Base-by-base conservation (phyloP, 2,113 vertebrate species). In the Semicossyphus pulcher region DNA sequence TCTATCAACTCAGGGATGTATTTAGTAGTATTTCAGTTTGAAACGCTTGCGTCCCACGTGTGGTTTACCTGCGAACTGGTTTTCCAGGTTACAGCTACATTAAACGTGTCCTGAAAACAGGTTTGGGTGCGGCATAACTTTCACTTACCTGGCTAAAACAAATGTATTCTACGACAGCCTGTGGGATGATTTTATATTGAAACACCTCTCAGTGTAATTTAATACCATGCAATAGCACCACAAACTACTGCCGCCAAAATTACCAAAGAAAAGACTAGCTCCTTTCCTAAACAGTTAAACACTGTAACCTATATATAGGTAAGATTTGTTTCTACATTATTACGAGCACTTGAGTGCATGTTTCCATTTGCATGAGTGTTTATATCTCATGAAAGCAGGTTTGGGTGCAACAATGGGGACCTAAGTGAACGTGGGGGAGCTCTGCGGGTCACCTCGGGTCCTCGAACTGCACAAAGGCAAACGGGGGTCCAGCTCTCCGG, bases 401-500 rank as follows among this genome's bases (percentile, higher is more conserved):
- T 10, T 34, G 23, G n/a, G 21, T 51, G 36, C 7, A 20, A 29
- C 41, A 10, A 36, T 3, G 16, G 6, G 11, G 18, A 16, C 18
- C n/a, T 36, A n/a, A 8, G 39, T 6, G 4, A 18, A 44, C 70
- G 34, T 74, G 84, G 60, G 41, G 29, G 26, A 41, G 44, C 34
- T 4, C 8, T 3, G 44, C 34, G 10, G 53, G 72, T 90, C 85
- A 95, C 95, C 92, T 92, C 76, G 94, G 95, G 69, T 95, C 95
- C 85, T 96, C 82, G 72, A 95, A 92, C 37, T 91, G 86, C 65
- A 96, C 94, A 72, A 94, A 94, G 37, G 95, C 96, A 81, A 97
- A 97, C 20, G 96, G 96, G 20, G 95, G 95, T 72, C 95, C 95
- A 83, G 95, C 95, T 88, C 96, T 94, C 64, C 95, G 92, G 90